phyloP scores from a whole-genome alignment of 2,888 invertebrate genomes.

The Anaspis maculata region DNA sequence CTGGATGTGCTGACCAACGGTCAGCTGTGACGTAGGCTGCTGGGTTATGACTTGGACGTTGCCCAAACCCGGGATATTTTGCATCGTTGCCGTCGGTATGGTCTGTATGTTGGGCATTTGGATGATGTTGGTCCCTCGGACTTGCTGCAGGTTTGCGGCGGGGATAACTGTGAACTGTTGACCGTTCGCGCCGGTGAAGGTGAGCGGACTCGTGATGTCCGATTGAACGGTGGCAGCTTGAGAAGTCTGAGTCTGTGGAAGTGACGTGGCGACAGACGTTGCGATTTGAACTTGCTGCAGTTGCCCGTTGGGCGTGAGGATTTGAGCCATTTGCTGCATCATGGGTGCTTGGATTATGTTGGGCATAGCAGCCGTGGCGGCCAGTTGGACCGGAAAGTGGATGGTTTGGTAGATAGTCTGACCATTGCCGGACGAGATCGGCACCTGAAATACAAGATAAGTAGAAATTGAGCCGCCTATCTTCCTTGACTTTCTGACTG shows the following conservation, averaged over 20 bases:
- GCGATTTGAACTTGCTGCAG: constrained; percentile 80
- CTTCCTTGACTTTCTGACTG: no score
- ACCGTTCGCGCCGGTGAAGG: constrained; percentile 64
- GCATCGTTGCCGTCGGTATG: constrained; percentile 60
- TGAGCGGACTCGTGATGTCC: constrained; percentile 53
- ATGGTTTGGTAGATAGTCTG: constrained; percentile 94
- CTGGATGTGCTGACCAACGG: constrained; percentile 61
- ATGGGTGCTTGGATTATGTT: constrained; percentile 52
- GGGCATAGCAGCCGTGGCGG: constrained; percentile 53
- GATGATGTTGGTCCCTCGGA: constrained; percentile 37
- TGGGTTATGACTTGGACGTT: constrained; percentile 74
- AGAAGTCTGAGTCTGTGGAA: constrained; percentile 32
- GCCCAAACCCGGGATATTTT: constrained; percentile 60
- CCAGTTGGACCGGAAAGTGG: constrained; percentile 83
- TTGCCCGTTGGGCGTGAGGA: constrained; percentile 78
- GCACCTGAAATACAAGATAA: constrained; percentile 89
- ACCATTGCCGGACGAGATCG: constrained; percentile 73
- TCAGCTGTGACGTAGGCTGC: constrained; percentile 33
- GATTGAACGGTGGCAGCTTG: constrained; percentile 34
- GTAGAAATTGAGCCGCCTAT: no score
- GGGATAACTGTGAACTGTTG: constrained; percentile 83
- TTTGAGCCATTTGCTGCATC: constrained; percentile 66
- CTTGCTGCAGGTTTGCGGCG: constrained; percentile 46
- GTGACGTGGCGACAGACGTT: constrained; percentile 40
- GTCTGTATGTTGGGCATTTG: constrained; percentile 56